These are phyloP conservation scores for Ostrea denselamellosa DNA, from an alignment of 1,140 invertebrate species.

Conservation along the genomic window DNA sequence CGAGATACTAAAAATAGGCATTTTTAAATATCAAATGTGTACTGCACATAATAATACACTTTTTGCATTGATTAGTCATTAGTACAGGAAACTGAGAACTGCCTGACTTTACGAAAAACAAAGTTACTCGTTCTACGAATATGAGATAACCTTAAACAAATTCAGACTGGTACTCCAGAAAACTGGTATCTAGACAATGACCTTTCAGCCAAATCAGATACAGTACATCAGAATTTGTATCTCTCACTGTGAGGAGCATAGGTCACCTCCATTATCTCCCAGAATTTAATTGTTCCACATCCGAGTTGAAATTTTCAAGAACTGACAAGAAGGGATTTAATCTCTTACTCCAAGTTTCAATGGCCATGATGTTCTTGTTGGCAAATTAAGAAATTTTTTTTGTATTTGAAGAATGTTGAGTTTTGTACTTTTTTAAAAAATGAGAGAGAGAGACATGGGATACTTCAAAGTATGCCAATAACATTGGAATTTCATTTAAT, in stretches of 20 bases:
- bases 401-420: constrained; percentile 8
- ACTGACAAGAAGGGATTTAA: too few species aligned
- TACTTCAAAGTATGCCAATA: neutral
- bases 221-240: neutral
- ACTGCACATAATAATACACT: too few species aligned
- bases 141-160: neutral
- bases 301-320: constrained; percentile 25
- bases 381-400: constrained; percentile 7
- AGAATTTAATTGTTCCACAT: constrained; percentile 22
- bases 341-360: constrained; percentile 8
- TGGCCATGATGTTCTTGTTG: constrained; percentile 23
- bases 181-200: constrained; percentile 25
- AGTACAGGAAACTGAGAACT: neutral
- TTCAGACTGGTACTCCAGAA: neutral
- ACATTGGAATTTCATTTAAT: neutral
- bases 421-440: neutral
- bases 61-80: neutral
- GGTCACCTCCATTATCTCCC: constrained; percentile 8
- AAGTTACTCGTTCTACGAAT: neutral
- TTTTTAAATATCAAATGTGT: too few species aligned
- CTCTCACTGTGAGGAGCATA: constrained; percentile 11
- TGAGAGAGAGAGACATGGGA: neutral
- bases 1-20: too few species aligned
- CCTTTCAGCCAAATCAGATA: constrained; percentile 17
- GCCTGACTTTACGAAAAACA: neutral